Conservation (phyloP, 2,113 vertebrate genomes). For the Pseudorasbora parva region DNA sequence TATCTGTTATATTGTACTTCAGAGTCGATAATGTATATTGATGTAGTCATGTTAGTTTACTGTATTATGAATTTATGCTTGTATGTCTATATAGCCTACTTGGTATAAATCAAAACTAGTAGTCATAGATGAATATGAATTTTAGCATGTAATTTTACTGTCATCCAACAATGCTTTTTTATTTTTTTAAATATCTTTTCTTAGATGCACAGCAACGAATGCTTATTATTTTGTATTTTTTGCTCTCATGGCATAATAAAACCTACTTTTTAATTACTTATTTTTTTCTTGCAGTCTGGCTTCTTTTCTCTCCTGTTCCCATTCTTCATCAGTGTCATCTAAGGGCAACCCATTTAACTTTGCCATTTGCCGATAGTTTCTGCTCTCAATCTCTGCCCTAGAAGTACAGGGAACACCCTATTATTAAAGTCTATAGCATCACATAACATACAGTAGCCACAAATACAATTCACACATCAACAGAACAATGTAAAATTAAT, state of each 20-base stretch:
- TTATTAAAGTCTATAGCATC: not conserved
- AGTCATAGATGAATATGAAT: too few relatives aligned
- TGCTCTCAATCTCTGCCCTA: constrained; percentile 83
- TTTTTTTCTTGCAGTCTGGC: constrained; percentile 54
- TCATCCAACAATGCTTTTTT: not conserved
- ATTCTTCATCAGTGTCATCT: constrained; percentile 85
- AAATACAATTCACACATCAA: too few relatives aligned
- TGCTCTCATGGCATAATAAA: not conserved
- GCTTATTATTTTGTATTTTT: not conserved
- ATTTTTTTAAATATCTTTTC: not conserved
- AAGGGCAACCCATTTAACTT: constrained; percentile 67
- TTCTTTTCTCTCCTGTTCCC: constrained; percentile 76
- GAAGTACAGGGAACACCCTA: constrained; percentile 49
- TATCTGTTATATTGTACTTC: not conserved
- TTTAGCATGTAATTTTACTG: not conserved
- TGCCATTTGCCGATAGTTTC: constrained; percentile 67
- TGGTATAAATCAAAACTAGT: not conserved
- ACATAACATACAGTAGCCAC: not conserved
- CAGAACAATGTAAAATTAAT: not conserved
- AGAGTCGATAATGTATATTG: not conserved
- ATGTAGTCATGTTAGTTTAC: not conserved
- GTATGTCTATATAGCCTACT: not conserved
- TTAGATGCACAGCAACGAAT: not conserved
- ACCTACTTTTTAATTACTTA: not conserved
- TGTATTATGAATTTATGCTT: not conserved